Evolutionary conservation across 2,888 invertebrate species (phyloP).

Genomic region (Abrostola triplasia): DNA sequence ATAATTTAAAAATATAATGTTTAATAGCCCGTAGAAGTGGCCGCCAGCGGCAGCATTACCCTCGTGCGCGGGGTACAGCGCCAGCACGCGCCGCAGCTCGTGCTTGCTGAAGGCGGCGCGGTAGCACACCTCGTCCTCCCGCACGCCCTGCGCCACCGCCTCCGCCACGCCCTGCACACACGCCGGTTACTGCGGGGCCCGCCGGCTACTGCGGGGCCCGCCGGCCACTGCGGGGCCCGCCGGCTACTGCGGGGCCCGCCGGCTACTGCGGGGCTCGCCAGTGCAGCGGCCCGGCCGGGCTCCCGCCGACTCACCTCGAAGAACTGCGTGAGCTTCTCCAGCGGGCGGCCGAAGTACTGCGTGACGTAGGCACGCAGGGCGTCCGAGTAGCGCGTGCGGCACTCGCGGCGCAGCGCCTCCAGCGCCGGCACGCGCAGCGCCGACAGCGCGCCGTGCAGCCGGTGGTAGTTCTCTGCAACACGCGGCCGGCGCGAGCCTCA

Average conservation of each 20-base stretch:
- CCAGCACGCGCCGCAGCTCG: conserved; percentile 97
- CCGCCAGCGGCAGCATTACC: neutral
- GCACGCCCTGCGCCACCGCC: conserved; percentile 97
- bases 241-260: too few species aligned
- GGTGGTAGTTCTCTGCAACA: conserved; percentile 95
- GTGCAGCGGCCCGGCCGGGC: too few species aligned
- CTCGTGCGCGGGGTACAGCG: conserved; percentile 93
- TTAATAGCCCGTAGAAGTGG: too few species aligned
- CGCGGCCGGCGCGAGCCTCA: neutral
- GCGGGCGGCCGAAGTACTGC: conserved; percentile 95
- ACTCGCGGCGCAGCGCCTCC: conserved; percentile 96
- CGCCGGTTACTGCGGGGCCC: neutral
- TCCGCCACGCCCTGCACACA: conserved; percentile 93
- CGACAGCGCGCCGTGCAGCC: conserved; percentile 95
- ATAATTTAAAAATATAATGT: too few species aligned
- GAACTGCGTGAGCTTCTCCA: conserved; percentile 92
- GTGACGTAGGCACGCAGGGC: conserved; percentile 97
- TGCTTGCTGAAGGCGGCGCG: conserved; percentile 99
- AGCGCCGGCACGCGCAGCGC: conserved; percentile 96
- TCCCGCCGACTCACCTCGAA: conserved; percentile 94
- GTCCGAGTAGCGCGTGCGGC: conserved; percentile 96
- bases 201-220: too few species aligned
- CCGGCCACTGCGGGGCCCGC: too few species aligned
- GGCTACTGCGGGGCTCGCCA: too few species aligned
- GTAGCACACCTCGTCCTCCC: conserved; percentile 98